phyloP scores from a whole-genome alignment of 2,797 vertebrate species.

The Coranthus polyacanthus region DNA sequence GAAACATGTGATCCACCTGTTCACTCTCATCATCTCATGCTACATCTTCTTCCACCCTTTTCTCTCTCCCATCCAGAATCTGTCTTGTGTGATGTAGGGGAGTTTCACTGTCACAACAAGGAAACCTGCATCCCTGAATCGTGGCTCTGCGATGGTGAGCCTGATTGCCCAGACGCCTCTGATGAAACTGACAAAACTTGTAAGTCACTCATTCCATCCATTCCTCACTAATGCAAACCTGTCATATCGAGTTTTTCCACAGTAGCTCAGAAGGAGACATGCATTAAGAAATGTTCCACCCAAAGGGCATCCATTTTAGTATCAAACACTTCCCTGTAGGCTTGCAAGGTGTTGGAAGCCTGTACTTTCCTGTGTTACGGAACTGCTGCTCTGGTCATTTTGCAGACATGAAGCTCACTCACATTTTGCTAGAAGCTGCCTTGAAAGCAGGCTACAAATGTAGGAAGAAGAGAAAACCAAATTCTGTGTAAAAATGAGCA shows the following conservation, averaged over 20 bases:
- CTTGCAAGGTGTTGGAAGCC: slow-evolving; percentile 11
- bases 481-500: too few species aligned
- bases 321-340: slow-evolving; percentile 2
- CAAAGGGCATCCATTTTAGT: slow-evolving; percentile 15
- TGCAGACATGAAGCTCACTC: slow-evolving; percentile 14
- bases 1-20: slow-evolving; percentile 36
- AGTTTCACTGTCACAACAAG: slow-evolving; percentile 92
- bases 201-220: slow-evolving; percentile 86
- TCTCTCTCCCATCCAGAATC: slow-evolving; percentile 81
- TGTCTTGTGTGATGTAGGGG: slow-evolving; percentile 90
- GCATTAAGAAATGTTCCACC: slow-evolving; percentile 16
- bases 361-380: neutral
- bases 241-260: neutral
- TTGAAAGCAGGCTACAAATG: slow-evolving; percentile 16
- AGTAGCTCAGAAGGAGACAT: too few species aligned
- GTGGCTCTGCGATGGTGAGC: slow-evolving; percentile 95
- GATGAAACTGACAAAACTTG: slow-evolving; percentile 89
- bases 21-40: slow-evolving; percentile 65
- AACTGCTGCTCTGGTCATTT: slow-evolving; percentile 29
- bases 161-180: slow-evolving; percentile 92
- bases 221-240: slow-evolving; percentile 40
- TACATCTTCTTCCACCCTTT: slow-evolving; percentile 65
- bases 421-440: slow-evolving; percentile 11
- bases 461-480: neutral
- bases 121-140: slow-evolving; percentile 90